Evolutionary conservation across 2,888 invertebrate genomes (phyloP), one percentile per base, ranked within the genome.

Genomic region (Apodemia zela): DNA sequence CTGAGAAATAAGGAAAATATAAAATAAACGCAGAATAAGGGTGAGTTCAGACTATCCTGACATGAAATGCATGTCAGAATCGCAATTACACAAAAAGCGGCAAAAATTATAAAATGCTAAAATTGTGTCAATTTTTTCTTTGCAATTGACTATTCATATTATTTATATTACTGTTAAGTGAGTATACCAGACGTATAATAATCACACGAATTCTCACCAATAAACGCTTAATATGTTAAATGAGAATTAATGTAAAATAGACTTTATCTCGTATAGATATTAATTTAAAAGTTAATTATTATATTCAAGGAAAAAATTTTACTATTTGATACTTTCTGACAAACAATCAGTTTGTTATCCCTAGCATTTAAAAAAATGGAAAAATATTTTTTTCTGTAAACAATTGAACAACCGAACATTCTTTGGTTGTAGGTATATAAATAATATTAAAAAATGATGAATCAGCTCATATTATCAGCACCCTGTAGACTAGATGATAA

Each of bases 401-500:
- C 21, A 21, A 21, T 65, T 60, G 60, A 64, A 67, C 76, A 79
- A 80, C 76, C 76, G 21, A 51, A 18, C 69, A 75, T 76, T 82
- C 81, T 82, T 81, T 83, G 81, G 80, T 67, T 76, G 81, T 68
- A 68, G 69, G 63, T 64, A 65, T 35, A 33, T 35, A 33, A 17
- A 35, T 18, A 59, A 59, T 17, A n/a, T 29, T n/a, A n/a, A 25
- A 13, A 38, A 38, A 38, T 33, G 33, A 38, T 11, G 11, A 38
- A 38, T 38, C 38, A 21, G 72, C 73, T 74, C 70, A 68, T 65
- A 68, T 73, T 58, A 68, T 73, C 82, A 88, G 89, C 89, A 89
- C 75, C 88, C 88, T 77, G 80, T 77, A 80, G 89, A 89, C 89
- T 89, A 89, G 87, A 75, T 72, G 68, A 76, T 77, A 79, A 75